Evolutionary conservation across 1,140 invertebrate genomes (phyloP).

Genomic region (Zaprionus camerounensis): DNA sequence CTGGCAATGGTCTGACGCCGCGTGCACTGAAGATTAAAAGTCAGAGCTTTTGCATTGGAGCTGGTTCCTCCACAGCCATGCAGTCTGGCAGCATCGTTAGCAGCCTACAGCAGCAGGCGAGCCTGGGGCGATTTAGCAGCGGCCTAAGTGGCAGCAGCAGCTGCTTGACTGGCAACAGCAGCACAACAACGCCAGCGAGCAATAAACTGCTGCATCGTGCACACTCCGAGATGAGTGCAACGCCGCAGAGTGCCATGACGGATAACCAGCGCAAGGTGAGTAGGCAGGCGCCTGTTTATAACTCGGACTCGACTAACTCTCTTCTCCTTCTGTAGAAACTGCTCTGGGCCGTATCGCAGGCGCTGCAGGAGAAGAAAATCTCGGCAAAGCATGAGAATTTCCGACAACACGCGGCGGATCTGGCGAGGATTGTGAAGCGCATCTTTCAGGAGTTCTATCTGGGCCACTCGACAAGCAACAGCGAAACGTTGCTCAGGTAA

Average conservation of each 20-base stretch:
- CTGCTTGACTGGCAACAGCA: slow-evolving; percentile 28
- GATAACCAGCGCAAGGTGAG: slow-evolving; percentile 78
- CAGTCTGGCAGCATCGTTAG: not conserved
- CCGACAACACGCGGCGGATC: slow-evolving; percentile 86
- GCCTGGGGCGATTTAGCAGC: slow-evolving; percentile 25
- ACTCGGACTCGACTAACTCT: not conserved
- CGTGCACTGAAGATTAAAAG: slow-evolving; percentile 81
- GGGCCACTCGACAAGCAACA: slow-evolving; percentile 76
- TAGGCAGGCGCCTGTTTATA: not conserved
- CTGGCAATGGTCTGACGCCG: slow-evolving; percentile 66
- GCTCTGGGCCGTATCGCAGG: slow-evolving; percentile 88
- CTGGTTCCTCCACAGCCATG: slow-evolving; percentile 73
- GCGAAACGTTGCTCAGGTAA: slow-evolving; percentile 83
- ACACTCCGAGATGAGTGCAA: slow-evolving; percentile 70
- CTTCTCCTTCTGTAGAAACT: slow-evolving; percentile 86
- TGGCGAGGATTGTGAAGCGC: slow-evolving; percentile 85
- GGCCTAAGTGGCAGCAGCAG: slow-evolving; percentile 56
- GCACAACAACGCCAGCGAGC: slow-evolving; percentile 29
- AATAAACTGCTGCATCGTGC: slow-evolving; percentile 66
- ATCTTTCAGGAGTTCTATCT: slow-evolving; percentile 82
- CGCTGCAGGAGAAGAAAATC: slow-evolving; percentile 86
- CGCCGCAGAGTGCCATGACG: slow-evolving; percentile 65
- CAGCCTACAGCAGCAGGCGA: slow-evolving; percentile 11
- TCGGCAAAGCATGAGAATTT: slow-evolving; percentile 86
- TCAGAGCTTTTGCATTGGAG: slow-evolving; percentile 83